Evolutionary conservation across 92 coral and sea anemone genomes (phyloP).

Genomic region (Porites rus): DNA sequence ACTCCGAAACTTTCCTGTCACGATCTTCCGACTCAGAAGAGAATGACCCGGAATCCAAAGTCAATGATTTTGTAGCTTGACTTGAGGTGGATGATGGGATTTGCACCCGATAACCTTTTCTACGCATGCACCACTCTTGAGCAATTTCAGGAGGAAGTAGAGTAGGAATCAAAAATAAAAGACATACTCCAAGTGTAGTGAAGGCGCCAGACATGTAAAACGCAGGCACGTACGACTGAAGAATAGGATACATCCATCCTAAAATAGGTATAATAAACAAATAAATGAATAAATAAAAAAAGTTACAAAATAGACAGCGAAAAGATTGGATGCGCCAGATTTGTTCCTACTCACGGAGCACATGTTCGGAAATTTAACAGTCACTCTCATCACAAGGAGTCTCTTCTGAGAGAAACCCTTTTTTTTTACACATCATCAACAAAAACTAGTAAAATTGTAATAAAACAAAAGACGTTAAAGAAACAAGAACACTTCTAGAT

Average conservation of each 20-base stretch:
- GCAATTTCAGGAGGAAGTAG: conserved; percentile 75
- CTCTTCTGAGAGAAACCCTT: too few species aligned
- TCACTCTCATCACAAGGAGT: too few species aligned
- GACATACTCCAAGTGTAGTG: conserved; percentile 77
- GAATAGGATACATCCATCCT: conserved; percentile 82
- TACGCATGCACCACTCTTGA: conserved; percentile 70
- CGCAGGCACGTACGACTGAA: conserved; percentile 77
- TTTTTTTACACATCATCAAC: too few species aligned
- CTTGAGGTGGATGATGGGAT: conserved; percentile 51
- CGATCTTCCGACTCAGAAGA: conserved; percentile 16
- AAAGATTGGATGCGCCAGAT: too few species aligned
- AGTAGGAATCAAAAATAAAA: conserved; percentile 74
- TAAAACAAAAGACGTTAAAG: too few species aligned
- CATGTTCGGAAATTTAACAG: too few species aligned
- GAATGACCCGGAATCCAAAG: conserved; percentile 52
- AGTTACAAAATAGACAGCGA: too few species aligned
- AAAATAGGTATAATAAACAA: too few species aligned
- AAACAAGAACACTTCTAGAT: too few species aligned
- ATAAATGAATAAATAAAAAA: too few species aligned
- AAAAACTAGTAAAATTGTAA: too few species aligned
- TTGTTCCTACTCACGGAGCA: too few species aligned
- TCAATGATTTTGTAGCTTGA: conserved; percentile 59
- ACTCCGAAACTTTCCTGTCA: conserved; percentile 1
- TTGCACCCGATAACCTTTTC: conserved; percentile 46
- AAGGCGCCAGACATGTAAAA: conserved; percentile 91